phyloP scores from a whole-genome alignment of 2,888 invertebrate genomes.

The Trichopoda pennipes region DNA sequence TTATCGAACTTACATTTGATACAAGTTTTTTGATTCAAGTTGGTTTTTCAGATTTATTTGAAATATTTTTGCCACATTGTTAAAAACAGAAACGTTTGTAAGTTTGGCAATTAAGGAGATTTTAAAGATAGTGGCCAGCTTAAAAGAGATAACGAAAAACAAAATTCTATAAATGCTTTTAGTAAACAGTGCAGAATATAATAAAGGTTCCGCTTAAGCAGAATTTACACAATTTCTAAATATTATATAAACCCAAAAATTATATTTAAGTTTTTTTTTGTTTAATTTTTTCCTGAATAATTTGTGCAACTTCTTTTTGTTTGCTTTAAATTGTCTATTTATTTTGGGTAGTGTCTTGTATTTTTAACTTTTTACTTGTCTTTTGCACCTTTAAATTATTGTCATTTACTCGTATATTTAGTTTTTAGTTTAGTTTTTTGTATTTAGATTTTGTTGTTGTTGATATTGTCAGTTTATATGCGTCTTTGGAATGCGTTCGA shows the following conservation, averaged over 20 bases:
- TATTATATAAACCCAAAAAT: background rate
- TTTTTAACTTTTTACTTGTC: slow-evolving; percentile 63
- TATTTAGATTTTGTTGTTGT: background rate
- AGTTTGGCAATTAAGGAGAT: slow-evolving; percentile 40
- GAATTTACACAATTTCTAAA: no score
- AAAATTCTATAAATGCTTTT: no score
- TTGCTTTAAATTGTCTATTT: slow-evolving; percentile 30
- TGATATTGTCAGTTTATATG: slow-evolving; percentile 24
- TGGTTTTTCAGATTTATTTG: slow-evolving; percentile 38
- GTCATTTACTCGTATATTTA: slow-evolving; percentile 51
- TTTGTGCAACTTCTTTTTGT: background rate
- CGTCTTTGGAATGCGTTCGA: slow-evolving; percentile 51
- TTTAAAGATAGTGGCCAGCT: slow-evolving; percentile 35
- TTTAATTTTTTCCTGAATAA: background rate
- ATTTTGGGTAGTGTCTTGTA: slow-evolving; percentile 53
- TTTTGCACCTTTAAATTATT: slow-evolving; percentile 68
- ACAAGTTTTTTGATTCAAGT: slow-evolving; percentile 36
- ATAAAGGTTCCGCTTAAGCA: no score
- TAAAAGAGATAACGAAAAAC: background rate
- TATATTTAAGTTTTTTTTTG: background rate
- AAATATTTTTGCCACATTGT: slow-evolving; percentile 47
- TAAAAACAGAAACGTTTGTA: slow-evolving; percentile 39
- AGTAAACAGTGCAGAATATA: no score
- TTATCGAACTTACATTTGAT: slow-evolving; percentile 24
- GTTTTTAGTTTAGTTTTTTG: slow-evolving; percentile 2